Base-by-base conservation (phyloP, 2,113 vertebrate genomes). In the Sceloporus undulatus region DNA sequence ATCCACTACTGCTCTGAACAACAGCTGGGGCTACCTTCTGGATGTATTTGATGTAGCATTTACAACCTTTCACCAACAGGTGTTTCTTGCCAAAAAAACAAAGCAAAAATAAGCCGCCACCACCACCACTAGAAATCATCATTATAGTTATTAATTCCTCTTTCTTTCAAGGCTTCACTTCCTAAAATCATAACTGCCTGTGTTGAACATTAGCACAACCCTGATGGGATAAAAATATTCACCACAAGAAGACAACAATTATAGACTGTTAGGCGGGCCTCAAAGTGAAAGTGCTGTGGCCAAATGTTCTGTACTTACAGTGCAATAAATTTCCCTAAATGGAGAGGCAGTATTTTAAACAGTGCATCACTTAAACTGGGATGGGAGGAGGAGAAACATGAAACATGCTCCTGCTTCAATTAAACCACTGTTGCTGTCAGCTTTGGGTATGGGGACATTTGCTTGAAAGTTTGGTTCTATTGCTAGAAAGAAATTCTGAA, bases 251-350 rank as follows among this genome's bases (percentile, higher is more conserved):
- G 91, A 89, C 87, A 52, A 89, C 91, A 85, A 95, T 94, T 93
- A 85, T 88, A 92, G 90, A 80, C 94, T 92, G 91, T 95, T 94
- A 95, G 90, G 91, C 84, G 86, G 89, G 90, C 83, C 90, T 18
- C 83, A 14, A 40, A 86, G 85, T 40, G 90, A 88, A 95, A 94
- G 77, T 85, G 88, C 90, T 95, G 86, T 78, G 84, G 92, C 91
- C 93, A 93, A 93, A 92, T 88, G 89, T 84, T 94, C 91, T 38
- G 78, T 87, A 91, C 87, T 94, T 88, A 91, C 70, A 23, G 80
- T 7, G 82, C 65, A 88, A 94, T 96, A 93, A 94, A 95, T 94
- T 93, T 94, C 86, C 86, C 87, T 91, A 93, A 96, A 90, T 91
- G 85, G 91, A 77, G 84, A 85, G 92, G 91, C 76, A 75, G 87